Base-by-base conservation (phyloP, 2,888 invertebrate species). In the Esperia sulphurella region DNA sequence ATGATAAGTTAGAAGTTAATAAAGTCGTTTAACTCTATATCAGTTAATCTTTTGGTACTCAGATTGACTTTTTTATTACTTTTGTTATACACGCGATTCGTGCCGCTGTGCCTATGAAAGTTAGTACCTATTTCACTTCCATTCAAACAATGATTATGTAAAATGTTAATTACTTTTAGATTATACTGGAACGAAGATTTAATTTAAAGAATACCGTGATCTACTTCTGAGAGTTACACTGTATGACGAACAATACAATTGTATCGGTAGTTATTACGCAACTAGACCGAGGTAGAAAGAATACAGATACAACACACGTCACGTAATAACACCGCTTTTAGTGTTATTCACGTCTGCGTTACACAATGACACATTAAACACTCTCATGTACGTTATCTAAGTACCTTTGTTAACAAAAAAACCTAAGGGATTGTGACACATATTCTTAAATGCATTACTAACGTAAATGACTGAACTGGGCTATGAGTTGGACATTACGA, bases 341-440 rank as follows among this genome's bases (percentile, higher is more conserved):
- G 71, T 70, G 65, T 71, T 71, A 71, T 71, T 62, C 66, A 21
- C 62, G 59, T 61, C 58, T 10, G 28, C 29, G 57, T 83, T 82
- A 66, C 75, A 65, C 68, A 84, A 84, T 67, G 69, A 52, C 43
- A 65, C 73, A 77, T 75, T 74, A 67, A 73, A 71, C 73, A 76
- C 83, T 83, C 83, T 79, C 78, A 55, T 76, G 68, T 66, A 51
- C 60, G 75, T 82, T 83, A 83, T 80, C 80, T 80, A 83, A 82
- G 76, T 72, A 65, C n/a, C 54, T 70, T 64, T 57, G 68, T 74
- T 69, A 71, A 66, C 68, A 65, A 57, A 65, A 68, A 69, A 35
- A 71, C 62, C 66, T 62, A 70, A 65, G 64, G 63, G 61, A 67
- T 60, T 65, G 68, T 65, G 75, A 71, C 68, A 74, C 55, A 68